Base-by-base conservation (phyloP, 2,797 vertebrate genomes). In the Fringilla coelebs region DNA sequence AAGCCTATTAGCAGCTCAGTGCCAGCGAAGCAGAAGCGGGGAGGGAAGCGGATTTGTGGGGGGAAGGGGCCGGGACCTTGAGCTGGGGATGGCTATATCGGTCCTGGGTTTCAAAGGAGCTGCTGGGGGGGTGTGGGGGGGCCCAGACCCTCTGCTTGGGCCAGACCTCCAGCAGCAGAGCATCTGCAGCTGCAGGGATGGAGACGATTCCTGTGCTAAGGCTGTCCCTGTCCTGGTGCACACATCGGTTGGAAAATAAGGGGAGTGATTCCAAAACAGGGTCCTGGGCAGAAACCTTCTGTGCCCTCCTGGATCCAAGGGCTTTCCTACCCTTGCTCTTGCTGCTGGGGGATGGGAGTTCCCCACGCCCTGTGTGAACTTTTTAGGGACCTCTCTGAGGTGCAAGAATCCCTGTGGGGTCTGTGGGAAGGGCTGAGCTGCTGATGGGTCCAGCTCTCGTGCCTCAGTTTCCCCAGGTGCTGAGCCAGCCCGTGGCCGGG, bases 1-100 rank as follows among this genome's bases (percentile, higher is more conserved):
- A 95, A 96, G 94, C 94, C 96, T 96, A 94, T 96, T 96, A 95
- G 91, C 96, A 86, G 96, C 94, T 94, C 95, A 95, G 93, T 88
- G 90, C 91, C 79, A 94, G 92, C 87, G 34, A 90, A 92, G 95
- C 90, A 94, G 93, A 96, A 91, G 91, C 10, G 2, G 82, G 80
- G 83, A 93, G 91, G 67, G 94, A 94, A 93, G 94, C 20, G 70
- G 95, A 95, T 95, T 95, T 95, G 74, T 2, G 5, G 91, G 85
- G 83, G 88, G 93, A 84, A 92, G 93, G 93, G 84, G 16, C 82
- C 2, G 3, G 90, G 89, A 82, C 89, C 91, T 92, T 89, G 89
- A 94, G 91, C 87, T 11, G 34, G 76, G 3, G 3, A 16, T 63
- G 85, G 87, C 48, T 95, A 60, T 71, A 86, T 93, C 0, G 3